Percentiles rank a stretch among this genome's conserved stretches.
Evolutionary conservation across 1,140 invertebrate species (phyloP).

Genomic region (Drosophila sucinea): DNA sequence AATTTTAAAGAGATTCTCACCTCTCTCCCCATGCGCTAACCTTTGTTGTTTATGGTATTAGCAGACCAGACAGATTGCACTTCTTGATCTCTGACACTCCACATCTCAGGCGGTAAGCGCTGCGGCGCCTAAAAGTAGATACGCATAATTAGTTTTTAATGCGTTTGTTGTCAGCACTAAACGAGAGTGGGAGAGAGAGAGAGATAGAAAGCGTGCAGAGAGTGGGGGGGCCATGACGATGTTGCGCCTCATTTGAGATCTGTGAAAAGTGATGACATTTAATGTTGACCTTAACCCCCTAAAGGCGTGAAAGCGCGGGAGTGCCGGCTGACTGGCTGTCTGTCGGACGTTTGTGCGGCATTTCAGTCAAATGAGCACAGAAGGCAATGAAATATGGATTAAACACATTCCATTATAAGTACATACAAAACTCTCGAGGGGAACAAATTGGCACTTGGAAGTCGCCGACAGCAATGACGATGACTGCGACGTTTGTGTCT

Average conservation of each 20-base stretch:
- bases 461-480: conserved; percentile 15
- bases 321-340: neutral
- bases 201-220: neutral
- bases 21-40: neutral
- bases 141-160: conserved; percentile 70
- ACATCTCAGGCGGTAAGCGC: neutral
- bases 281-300: conserved; percentile 55
- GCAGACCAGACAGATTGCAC: conserved; percentile 4
- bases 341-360: conserved; percentile 5
- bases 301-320: neutral
- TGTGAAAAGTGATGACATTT: conserved; percentile 54
- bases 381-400: conserved; percentile 55
- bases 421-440: neutral
- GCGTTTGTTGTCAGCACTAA: conserved; percentile 34
- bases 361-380: conserved; percentile 44
- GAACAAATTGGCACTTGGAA: conserved; percentile 37
- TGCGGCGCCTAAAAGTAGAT: conserved; percentile 49
- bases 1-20: neutral
- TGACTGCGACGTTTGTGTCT: conserved; percentile 17
- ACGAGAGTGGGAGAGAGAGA: neutral
- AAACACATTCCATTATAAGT: conserved; percentile 19
- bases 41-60: conserved; percentile 1
- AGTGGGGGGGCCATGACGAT: neutral
- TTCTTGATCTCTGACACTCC: conserved; percentile 14
- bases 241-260: conserved; percentile 36